Conservation (phyloP, 2,113 vertebrate species). For the Phrynosoma blainvillii region DNA sequence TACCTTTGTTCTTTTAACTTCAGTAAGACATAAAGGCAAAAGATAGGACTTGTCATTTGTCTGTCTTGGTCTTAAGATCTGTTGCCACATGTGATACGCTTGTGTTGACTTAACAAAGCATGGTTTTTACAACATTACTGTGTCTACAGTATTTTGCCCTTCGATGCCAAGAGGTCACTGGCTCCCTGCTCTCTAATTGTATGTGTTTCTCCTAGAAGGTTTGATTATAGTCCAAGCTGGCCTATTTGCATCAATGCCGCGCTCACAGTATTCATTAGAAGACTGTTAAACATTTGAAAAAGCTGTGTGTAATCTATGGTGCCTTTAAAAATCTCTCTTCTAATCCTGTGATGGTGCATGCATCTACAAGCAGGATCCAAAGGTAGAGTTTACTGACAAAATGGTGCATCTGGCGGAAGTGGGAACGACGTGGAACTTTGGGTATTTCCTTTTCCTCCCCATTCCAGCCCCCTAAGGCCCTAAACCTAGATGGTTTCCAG, state of each 20-base stretch:
- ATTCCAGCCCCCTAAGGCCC: background rate
- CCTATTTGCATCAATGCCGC: background rate
- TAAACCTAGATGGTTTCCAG: no score
- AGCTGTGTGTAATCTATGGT: slow-evolving; percentile 21
- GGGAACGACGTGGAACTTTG: no score
- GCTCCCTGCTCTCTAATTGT: slow-evolving; percentile 2
- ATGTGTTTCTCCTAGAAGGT: background rate
- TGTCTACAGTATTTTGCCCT: rapidly evolving
- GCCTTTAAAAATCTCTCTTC: background rate
- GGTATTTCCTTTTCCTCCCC: background rate
- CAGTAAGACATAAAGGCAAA: background rate
- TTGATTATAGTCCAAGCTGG: slow-evolving; percentile 19
- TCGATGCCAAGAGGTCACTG: rapidly evolving
- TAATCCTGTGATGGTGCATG: background rate
- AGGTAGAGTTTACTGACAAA: no score
- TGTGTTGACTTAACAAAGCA: rapidly evolving
- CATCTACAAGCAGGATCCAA: background rate
- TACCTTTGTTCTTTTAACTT: background rate
- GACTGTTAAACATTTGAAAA: slow-evolving; percentile 30
- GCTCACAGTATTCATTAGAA: slow-evolving; percentile 29
- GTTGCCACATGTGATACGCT: no score
- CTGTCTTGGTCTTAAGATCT: rapidly evolving
- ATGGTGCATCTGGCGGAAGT: no score
- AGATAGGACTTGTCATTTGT: background rate
- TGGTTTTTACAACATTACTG: rapidly evolving